phyloP scores from a whole-genome alignment of 2,113 vertebrate species.

The Nesogale talazaci region DNA sequence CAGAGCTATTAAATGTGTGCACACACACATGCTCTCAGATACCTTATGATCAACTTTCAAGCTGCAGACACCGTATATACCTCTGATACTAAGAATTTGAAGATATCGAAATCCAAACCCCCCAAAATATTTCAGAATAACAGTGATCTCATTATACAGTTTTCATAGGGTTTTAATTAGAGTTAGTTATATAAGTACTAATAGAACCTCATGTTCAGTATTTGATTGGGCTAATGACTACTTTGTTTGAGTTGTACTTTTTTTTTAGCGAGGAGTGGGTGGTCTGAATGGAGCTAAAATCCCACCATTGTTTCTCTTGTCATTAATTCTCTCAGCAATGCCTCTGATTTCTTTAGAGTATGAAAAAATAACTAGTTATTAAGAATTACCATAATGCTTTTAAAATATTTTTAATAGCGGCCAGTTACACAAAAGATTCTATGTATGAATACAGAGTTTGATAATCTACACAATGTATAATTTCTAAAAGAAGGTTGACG shows the following conservation, averaged over 20 bases:
- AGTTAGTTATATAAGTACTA: constrained; percentile 11
- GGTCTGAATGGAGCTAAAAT: constrained; percentile 66
- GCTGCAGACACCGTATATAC: neutral
- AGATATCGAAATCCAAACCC: neutral
- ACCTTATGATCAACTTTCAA: neutral
- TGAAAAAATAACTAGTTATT: constrained; percentile 64
- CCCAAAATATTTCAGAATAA: constrained; percentile 34
- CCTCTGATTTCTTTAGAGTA: constrained; percentile 60
- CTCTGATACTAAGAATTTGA: constrained; percentile 24
- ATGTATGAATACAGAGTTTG: constrained; percentile 51
- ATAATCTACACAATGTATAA: neutral
- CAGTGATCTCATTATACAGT: constrained; percentile 37
- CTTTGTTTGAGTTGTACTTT: constrained; percentile 44
- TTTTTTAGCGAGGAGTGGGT: constrained; percentile 59
- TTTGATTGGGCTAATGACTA: constrained; percentile 70
- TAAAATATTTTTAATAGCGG: constrained; percentile 54
- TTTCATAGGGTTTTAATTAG: constrained; percentile 63
- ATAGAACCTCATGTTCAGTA: neutral
- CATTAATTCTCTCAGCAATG: constrained; percentile 66
- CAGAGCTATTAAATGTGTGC: neutral
- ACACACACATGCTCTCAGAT: neutral
- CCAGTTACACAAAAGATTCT: constrained; percentile 48
- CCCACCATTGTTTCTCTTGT: constrained; percentile 42
- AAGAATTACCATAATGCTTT: constrained; percentile 71
- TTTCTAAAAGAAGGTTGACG: constrained; percentile 30